phyloP scores from a whole-genome alignment of 2,888 invertebrate species.

The Epinotia bilunana region DNA sequence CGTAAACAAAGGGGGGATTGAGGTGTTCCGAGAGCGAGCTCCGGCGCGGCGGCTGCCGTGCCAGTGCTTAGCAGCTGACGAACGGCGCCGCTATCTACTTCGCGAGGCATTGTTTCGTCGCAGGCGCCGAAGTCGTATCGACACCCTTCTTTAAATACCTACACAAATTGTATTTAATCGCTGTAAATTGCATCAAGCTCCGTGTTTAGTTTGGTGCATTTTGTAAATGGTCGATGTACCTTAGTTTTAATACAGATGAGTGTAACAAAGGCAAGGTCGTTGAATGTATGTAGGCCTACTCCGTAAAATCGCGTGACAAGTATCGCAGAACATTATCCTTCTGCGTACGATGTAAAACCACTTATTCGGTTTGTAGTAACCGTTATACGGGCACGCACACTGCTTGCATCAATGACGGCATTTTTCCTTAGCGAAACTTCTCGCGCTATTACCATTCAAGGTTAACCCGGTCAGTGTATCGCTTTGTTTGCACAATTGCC shows the following conservation, averaged over 20 bases:
- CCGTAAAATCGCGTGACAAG: constrained; percentile 74
- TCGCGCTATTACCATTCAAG: constrained; percentile 81
- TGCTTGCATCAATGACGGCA: constrained; percentile 82
- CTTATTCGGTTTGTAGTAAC: constrained; percentile 81
- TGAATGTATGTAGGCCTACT: constrained; percentile 67
- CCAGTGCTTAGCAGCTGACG: constrained; percentile 55
- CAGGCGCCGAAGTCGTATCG: constrained; percentile 53
- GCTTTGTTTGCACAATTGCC: constrained; percentile 77
- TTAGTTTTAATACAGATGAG: background rate
- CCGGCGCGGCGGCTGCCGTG: constrained; percentile 47
- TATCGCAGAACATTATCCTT: constrained; percentile 79
- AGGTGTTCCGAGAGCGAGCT: constrained; percentile 66
- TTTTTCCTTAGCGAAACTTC: constrained; percentile 81
- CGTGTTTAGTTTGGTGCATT: background rate
- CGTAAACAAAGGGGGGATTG: constrained; percentile 76
- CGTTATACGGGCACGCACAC: constrained; percentile 82
- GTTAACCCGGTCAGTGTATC: constrained; percentile 81
- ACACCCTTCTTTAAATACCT: constrained; percentile 53
- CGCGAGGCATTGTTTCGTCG: constrained; percentile 66
- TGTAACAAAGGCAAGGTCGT: constrained; percentile 68
- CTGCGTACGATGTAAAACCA: constrained; percentile 80
- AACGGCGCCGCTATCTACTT: constrained; percentile 66
- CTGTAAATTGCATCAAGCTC: constrained; percentile 36
- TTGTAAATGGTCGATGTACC: background rate
- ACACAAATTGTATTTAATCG: constrained; percentile 50